phyloP scores from a whole-genome alignment of 2,797 vertebrate genomes.

The Lates japonicus region DNA sequence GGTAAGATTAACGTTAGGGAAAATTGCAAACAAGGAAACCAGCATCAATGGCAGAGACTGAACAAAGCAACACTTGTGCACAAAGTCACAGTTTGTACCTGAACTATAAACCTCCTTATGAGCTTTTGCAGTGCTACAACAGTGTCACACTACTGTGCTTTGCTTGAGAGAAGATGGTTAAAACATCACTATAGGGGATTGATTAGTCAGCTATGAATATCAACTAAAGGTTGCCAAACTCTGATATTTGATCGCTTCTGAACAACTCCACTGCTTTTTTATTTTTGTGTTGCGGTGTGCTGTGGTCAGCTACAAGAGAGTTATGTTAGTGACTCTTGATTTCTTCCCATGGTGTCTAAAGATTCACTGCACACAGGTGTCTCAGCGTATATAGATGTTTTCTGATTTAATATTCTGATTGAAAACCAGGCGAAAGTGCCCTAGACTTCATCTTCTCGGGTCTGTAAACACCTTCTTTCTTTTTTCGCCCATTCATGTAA shows the following conservation, averaged over 20 bases:
- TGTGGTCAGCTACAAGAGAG: background rate
- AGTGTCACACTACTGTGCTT: background rate
- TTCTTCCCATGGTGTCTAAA: background rate
- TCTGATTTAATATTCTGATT: slow-evolving; percentile 5
- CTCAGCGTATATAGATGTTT: background rate
- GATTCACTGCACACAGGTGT: background rate
- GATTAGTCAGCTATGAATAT: background rate
- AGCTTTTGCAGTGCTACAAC: background rate
- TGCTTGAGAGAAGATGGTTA: background rate
- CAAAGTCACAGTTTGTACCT: background rate
- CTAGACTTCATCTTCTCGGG: slow-evolving; percentile 32
- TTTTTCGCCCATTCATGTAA: background rate
- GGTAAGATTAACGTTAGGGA: background rate
- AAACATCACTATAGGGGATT: background rate
- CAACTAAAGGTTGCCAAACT: too few relatives aligned
- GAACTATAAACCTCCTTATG: background rate
- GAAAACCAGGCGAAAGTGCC: background rate
- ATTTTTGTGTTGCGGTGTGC: background rate
- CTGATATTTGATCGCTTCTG: background rate
- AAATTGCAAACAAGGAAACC: too few relatives aligned
- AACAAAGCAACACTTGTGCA: background rate
- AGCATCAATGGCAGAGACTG: background rate
- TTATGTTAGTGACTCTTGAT: background rate
- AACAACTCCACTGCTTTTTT: background rate
- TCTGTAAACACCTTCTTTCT: slow-evolving; percentile 33